Evolutionary conservation across 1,140 invertebrate genomes (phyloP), one percentile per base, ranked within the genome.

Genomic region (Cherax quadricarinatus): DNA sequence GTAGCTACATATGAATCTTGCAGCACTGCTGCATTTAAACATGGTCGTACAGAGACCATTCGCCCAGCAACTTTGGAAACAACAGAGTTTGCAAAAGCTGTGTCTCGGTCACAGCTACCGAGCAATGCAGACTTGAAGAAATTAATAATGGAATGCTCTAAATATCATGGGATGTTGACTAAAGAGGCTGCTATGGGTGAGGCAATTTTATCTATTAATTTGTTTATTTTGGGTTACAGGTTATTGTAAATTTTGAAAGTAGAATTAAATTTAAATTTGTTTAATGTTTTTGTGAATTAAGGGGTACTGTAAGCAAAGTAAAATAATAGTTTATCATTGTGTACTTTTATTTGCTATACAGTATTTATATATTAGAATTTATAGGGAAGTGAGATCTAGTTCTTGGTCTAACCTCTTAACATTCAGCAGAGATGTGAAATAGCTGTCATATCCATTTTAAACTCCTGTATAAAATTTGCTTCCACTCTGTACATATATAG

Each of bases 11-110:
- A 99, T 94, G 99, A 99, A 95, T 99, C 98, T 0, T 99, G 98
- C 95, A 99, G 98, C 94, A 99, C 99, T 1, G 97, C 99, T 1
- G 99, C 98, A 4, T 99, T 99, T 94, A 98, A 97, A 94, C 98
- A 99, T 95, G 99, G 99, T 0, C 96, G 99, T 91, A 99, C 99
- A 0, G 99, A 99, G 96, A 98, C 98, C 1, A 97, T 99, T 94
- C 96, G 99, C 83, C 97, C 99, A 1, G 98, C 97, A 87, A 99
- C 98, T 9, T 95, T 95, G 21, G 96, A 97, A 93, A 99, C 98
- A 0, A 97, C 97, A 95, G 96, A 96, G 94, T 94, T 94, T 81
- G 93, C 94, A n/a, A 93, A 94, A 82, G 94, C 92, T 73, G 94
- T 93, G 88, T 91, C 82, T 85, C 41, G 62, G 9, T 60, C 83